Percentiles rank a stretch among this genome's conserved stretches.
phyloP scores from a whole-genome alignment of 2,888 invertebrate genomes.

The Euproctis similis region DNA sequence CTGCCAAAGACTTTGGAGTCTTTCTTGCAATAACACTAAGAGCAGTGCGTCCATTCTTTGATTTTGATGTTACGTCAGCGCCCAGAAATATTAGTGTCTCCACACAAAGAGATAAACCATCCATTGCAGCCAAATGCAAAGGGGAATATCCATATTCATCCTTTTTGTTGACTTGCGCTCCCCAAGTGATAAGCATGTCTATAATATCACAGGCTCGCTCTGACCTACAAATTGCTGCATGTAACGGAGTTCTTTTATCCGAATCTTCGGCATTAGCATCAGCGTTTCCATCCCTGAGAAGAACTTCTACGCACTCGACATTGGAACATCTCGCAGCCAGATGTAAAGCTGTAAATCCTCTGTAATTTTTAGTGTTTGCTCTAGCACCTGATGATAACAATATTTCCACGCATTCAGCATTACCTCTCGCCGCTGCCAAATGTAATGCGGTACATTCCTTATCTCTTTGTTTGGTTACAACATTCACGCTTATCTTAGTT shows the following conservation, averaged over 20 bases:
- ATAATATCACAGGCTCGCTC: conserved; percentile 86
- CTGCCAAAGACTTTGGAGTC: conserved; percentile 88
- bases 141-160: conserved; percentile 91
- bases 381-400: conserved; percentile 85
- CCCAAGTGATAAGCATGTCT: conserved; percentile 85
- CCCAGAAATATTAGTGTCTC: conserved; percentile 88
- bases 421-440: conserved; percentile 91
- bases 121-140: conserved; percentile 88
- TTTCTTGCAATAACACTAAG: conserved; percentile 89
- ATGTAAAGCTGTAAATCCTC: conserved; percentile 91
- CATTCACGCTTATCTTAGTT: conserved; percentile 82
- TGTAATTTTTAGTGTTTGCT: conserved; percentile 82
- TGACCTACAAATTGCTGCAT: conserved; percentile 86
- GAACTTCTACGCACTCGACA: conserved; percentile 85
- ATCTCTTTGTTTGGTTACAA: conserved; percentile 80
- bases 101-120: conserved; percentile 88
- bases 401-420: conserved; percentile 86
- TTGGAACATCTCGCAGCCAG: conserved; percentile 88
- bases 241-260: conserved; percentile 87
- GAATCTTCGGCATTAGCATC: conserved; percentile 87
- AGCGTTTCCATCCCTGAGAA: conserved; percentile 83
- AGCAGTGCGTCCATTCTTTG: conserved; percentile 89
- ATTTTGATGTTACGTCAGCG: conserved; percentile 90
- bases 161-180: conserved; percentile 87
- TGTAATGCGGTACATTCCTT: conserved; percentile 88